Percentiles rank a stretch among this genome's conserved stretches.
Conservation (phyloP, 1,140 invertebrate species). For the Drosophila murphyi region DNA sequence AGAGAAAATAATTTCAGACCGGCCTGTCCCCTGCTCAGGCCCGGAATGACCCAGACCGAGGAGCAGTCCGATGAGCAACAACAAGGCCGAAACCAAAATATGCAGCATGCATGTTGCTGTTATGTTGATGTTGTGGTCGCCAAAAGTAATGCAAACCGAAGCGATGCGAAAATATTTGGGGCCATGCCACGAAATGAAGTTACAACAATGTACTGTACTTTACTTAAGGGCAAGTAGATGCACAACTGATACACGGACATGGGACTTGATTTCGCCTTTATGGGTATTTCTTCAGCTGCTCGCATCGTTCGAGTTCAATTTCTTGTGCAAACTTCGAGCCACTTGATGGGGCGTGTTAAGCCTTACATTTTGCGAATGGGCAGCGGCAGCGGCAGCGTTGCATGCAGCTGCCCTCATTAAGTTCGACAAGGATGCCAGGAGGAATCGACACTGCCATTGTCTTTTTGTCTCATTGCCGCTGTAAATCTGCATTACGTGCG, state of each 20-base stretch:
- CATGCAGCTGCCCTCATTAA: slow-evolving; percentile 71
- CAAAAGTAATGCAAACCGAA: slow-evolving; percentile 45
- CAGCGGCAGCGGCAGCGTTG: slow-evolving; percentile 20
- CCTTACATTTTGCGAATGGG: slow-evolving; percentile 26
- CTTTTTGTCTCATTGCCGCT: slow-evolving; percentile 67
- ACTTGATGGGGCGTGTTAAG: slow-evolving; percentile 78
- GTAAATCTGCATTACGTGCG: slow-evolving; percentile 80
- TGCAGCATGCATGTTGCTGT: slow-evolving; percentile 73
- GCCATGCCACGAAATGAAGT: slow-evolving; percentile 79
- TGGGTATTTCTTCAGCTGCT: slow-evolving; percentile 47
- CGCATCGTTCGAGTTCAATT: slow-evolving; percentile 63
- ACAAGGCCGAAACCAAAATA: slow-evolving; percentile 73
- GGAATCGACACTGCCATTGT: slow-evolving; percentile 63
- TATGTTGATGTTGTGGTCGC: slow-evolving; percentile 66
- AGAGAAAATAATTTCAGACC: slow-evolving; percentile 75
- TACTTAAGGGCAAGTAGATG: slow-evolving; percentile 82
- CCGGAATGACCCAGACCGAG: slow-evolving; percentile 12
- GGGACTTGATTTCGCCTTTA: slow-evolving; percentile 68
- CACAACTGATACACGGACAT: slow-evolving; percentile 77
- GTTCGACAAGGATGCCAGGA: slow-evolving; percentile 45
- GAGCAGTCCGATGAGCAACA: slow-evolving; percentile 43
- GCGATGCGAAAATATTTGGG: slow-evolving; percentile 75
- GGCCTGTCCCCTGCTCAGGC: slow-evolving; percentile 22
- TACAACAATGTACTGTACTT: slow-evolving; percentile 83
- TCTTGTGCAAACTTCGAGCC: slow-evolving; percentile 79